These are phyloP conservation scores for Biston stratarius DNA, from an alignment of 2,888 invertebrate species.

Conservation along the genomic window DNA sequence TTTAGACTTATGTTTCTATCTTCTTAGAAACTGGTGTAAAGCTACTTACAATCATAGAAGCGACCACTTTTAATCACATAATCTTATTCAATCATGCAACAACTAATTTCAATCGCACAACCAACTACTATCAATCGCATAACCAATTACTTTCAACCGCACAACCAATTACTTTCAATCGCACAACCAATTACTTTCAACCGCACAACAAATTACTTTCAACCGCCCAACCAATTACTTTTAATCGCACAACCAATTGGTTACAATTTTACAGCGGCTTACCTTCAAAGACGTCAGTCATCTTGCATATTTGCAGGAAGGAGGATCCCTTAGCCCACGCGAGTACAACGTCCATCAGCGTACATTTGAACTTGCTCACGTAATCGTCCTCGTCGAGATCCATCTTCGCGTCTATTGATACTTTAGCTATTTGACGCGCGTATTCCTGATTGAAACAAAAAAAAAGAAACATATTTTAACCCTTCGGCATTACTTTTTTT, in stretches of 20 bases:
- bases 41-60: not conserved
- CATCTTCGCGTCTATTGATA: conserved; percentile 93
- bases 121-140: too few relatives aligned
- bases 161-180: too few relatives aligned
- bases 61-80: not conserved
- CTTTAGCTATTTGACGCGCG: conserved; percentile 96
- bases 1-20: too few relatives aligned
- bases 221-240: too few relatives aligned
- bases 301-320: conserved; percentile 97
- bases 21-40: too few relatives aligned
- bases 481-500: too few relatives aligned
- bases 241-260: not conserved
- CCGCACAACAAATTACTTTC: too few relatives aligned
- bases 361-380: conserved; percentile 96
- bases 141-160: too few relatives aligned
- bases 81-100: too few relatives aligned
- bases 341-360: conserved; percentile 98
- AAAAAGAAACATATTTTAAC: too few relatives aligned
- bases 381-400: conserved; percentile 96
- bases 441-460: conserved; percentile 88
- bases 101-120: too few relatives aligned
- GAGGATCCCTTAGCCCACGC: conserved; percentile 98
- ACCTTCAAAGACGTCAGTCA: conserved; percentile 99
- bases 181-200: too few relatives aligned
- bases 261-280: not conserved